Percentiles rank a stretch among this genome's conserved stretches.
Conservation (phyloP, 1,140 invertebrate species). For the Drosophila triauraria region DNA sequence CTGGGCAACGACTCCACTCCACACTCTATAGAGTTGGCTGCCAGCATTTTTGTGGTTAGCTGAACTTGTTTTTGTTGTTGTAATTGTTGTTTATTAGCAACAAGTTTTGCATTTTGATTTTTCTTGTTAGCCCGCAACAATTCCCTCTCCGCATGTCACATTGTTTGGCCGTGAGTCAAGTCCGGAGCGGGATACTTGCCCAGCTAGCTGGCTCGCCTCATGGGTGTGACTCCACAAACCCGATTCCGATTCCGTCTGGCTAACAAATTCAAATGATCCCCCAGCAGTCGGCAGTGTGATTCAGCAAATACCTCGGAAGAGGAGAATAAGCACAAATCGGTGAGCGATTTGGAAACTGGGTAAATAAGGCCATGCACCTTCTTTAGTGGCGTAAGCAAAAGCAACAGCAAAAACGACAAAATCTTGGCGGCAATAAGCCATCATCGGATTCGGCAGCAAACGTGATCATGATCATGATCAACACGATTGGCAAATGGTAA, state of each 20-base stretch:
- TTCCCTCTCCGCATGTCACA: slow-evolving; percentile 51
- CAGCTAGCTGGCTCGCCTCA: background rate
- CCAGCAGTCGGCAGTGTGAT: slow-evolving; percentile 47
- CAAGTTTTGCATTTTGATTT: slow-evolving; percentile 80
- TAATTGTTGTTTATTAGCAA: slow-evolving; percentile 68
- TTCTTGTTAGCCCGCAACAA: slow-evolving; percentile 47
- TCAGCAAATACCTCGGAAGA: slow-evolving; percentile 53
- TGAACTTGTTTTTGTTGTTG: slow-evolving; percentile 52
- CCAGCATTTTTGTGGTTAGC: slow-evolving; percentile 67
- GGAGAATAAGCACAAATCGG: slow-evolving; percentile 46
- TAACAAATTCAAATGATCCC: slow-evolving; percentile 61
- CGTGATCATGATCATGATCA: slow-evolving; percentile 30
- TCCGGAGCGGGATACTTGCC: slow-evolving; percentile 40
- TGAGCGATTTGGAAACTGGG: slow-evolving; percentile 73
- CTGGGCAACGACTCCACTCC: slow-evolving; percentile 57
- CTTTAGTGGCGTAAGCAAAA: slow-evolving; percentile 25
- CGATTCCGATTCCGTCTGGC: slow-evolving; percentile 39
- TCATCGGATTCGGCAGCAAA: slow-evolving; percentile 26
- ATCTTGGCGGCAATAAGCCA: slow-evolving; percentile 46
- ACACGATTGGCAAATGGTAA: slow-evolving; percentile 56
- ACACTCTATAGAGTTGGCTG: slow-evolving; percentile 32
- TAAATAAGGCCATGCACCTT: slow-evolving; percentile 84
- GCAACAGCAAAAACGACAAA: slow-evolving; percentile 7
- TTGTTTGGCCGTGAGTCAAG: slow-evolving; percentile 67
- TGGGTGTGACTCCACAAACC: slow-evolving; percentile 44